Conservation (phyloP, 2,797 vertebrate genomes). For the Chloroceryle amazona region DNA sequence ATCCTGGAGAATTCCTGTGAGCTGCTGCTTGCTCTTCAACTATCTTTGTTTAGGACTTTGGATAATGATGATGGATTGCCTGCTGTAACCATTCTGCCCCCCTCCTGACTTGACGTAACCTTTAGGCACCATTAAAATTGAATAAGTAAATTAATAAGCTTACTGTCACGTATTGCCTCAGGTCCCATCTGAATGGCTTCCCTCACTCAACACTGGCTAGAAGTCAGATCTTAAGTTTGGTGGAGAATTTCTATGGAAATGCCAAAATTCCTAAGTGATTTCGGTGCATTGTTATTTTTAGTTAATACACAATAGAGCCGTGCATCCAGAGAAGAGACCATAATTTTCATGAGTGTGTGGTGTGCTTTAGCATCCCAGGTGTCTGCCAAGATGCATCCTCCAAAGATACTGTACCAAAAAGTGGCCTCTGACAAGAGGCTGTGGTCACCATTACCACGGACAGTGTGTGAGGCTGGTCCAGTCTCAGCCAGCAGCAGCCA, state of each 20-base stretch:
- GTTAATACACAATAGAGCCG: neutral
- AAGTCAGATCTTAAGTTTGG: neutral
- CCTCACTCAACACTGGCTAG: neutral
- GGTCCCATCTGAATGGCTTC: neutral
- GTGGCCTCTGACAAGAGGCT: constrained; percentile 30
- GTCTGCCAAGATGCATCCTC: constrained; percentile 14
- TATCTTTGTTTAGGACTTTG: neutral
- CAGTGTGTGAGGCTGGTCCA: neutral
- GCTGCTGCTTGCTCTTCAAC: constrained; percentile 12
- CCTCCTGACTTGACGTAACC: neutral
- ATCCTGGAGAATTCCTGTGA: neutral
- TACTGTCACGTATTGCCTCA: neutral
- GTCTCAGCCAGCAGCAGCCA: neutral
- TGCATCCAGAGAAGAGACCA: neutral
- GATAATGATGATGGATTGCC: neutral
- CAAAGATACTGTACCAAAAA: constrained; percentile 67
- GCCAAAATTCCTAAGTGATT: neutral
- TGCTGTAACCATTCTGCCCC: neutral
- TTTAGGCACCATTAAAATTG: neutral
- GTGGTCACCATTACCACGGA: neutral
- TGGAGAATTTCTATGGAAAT: neutral
- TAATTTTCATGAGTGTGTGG: neutral
- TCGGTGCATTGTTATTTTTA: neutral
- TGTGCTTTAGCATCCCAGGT: constrained; percentile 25
- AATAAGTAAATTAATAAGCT: neutral